These are phyloP conservation scores for Tylochromis polylepis DNA, from an alignment of 2,113 vertebrate species.

Conservation along the genomic window DNA sequence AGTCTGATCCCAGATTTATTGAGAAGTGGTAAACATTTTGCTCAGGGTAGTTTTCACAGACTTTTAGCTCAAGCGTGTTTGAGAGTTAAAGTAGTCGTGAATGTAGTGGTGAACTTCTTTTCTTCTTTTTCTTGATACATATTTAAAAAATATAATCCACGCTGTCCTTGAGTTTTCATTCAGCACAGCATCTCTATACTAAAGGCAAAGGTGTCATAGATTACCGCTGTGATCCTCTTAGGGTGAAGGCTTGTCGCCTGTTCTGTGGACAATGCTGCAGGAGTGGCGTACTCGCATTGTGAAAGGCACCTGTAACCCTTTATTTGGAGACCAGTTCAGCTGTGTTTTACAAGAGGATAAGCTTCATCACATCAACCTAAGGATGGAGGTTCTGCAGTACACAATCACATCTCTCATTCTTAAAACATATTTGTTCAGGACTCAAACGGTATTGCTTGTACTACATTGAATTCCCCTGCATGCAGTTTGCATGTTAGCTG, in stretches of 20 bases:
- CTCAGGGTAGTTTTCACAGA: too few relatives aligned
- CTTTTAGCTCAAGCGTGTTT: too few relatives aligned
- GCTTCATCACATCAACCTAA: conserved; percentile 55
- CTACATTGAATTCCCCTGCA: neutral
- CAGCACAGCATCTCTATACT: neutral
- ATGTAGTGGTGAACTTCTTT: neutral
- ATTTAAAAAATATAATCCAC: neutral
- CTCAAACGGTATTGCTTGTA: accelerated
- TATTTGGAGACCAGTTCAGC: conserved; percentile 72
- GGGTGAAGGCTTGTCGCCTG: neutral
- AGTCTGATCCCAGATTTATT: neutral
- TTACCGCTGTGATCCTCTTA: conserved; percentile 9
- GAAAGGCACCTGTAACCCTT: conserved; percentile 62
- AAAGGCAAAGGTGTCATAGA: neutral
- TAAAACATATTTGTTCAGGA: neutral
- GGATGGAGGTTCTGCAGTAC: conserved; percentile 61
- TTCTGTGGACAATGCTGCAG: conserved; percentile 53
- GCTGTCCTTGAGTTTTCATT: neutral
- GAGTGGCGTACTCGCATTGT: conserved; percentile 68
- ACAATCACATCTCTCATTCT: neutral
- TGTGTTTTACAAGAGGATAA: conserved; percentile 52
- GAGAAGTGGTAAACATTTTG: neutral
- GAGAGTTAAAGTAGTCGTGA: neutral
- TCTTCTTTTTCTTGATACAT: accelerated
- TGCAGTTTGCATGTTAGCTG: neutral